Percentiles rank a stretch among this genome's conserved stretches.
Evolutionary conservation across 2,888 invertebrate species (phyloP).

Genomic region (Cheilosia pagana): DNA sequence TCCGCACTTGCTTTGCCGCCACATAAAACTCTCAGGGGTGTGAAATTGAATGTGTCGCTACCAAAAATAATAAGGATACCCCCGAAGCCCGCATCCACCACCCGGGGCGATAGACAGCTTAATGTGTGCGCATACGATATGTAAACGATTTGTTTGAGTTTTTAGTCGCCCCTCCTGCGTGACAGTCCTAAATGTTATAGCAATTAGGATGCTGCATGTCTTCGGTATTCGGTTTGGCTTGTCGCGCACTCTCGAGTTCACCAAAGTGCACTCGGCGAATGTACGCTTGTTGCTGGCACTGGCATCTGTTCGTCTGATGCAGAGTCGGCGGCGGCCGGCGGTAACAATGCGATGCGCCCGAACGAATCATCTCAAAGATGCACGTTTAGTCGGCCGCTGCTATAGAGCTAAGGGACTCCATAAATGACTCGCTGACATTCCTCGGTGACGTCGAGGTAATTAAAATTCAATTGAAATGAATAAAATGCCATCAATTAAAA

Average conservation of each 20-base stretch:
- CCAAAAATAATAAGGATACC: slow-evolving; percentile 49
- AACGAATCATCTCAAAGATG: slow-evolving; percentile 22
- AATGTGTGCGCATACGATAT: slow-evolving; percentile 72
- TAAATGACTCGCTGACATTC: slow-evolving; percentile 81
- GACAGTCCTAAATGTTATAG: slow-evolving; percentile 71
- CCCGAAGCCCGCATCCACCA: background rate
- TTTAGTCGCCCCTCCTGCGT: slow-evolving; percentile 76
- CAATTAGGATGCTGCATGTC: slow-evolving; percentile 73
- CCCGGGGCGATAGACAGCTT: slow-evolving; percentile 32
- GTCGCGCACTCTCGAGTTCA: slow-evolving; percentile 69
- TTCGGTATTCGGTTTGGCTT: slow-evolving; percentile 60
- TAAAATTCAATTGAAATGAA: slow-evolving; percentile 81
- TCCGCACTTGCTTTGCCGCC: slow-evolving; percentile 58
- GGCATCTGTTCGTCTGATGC: background rate
- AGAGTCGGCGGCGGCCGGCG: slow-evolving; percentile 32
- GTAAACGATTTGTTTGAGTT: slow-evolving; percentile 81
- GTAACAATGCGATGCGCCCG: slow-evolving; percentile 48
- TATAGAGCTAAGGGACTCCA: slow-evolving; percentile 56
- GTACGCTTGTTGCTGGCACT: slow-evolving; percentile 35
- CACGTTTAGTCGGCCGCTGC: slow-evolving; percentile 6
- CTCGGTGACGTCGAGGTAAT: slow-evolving; percentile 82
- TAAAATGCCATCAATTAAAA: slow-evolving; percentile 75
- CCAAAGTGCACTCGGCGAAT: slow-evolving; percentile 52
- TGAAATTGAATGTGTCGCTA: slow-evolving; percentile 64
- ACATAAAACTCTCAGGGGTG: slow-evolving; percentile 62